Percentiles rank a stretch among this genome's conserved stretches.
Conservation (phyloP, 2,888 invertebrate genomes). For the Leucophenga montana region DNA sequence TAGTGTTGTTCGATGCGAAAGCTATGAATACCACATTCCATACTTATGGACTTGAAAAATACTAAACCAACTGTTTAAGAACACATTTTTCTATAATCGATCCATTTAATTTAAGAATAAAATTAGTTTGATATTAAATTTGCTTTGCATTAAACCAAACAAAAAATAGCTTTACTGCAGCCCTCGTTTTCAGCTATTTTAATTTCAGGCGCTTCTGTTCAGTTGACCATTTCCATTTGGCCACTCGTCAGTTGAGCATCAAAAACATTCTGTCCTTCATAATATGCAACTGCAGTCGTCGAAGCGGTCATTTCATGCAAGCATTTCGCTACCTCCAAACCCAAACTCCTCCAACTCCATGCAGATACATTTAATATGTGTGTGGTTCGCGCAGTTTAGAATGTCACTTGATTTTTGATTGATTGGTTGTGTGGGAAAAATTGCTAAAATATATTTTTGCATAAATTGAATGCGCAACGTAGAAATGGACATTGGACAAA, state of each 20-base stretch:
- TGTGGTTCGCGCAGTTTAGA: constrained; percentile 53
- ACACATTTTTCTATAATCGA: too few relatives aligned
- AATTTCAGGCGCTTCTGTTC: constrained; percentile 9
- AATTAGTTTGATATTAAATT: too few relatives aligned
- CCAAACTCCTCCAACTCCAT: too few relatives aligned
- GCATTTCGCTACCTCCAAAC: too few relatives aligned
- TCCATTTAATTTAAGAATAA: too few relatives aligned
- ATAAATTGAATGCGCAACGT: constrained; percentile 51
- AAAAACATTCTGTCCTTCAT: constrained; percentile 21
- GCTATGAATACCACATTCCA: too few relatives aligned
- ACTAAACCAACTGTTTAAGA: too few relatives aligned
- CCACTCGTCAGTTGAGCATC: constrained; percentile 24
- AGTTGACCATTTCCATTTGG: not conserved
- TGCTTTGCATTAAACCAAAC: too few relatives aligned
- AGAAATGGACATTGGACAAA: not conserved
- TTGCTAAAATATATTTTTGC: constrained; percentile 61
- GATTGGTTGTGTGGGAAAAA: constrained; percentile 67
- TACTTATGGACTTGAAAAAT: too few relatives aligned
- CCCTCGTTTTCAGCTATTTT: not conserved
- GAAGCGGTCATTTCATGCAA: constrained; percentile 25
- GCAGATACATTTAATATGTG: constrained; percentile 14
- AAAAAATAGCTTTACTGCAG: too few relatives aligned
- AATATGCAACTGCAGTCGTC: constrained; percentile 20
- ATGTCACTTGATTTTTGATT: constrained; percentile 68
- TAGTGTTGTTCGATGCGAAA: too few relatives aligned